These are phyloP conservation scores for Shinisaurus crocodilurus DNA, from an alignment of 2,113 vertebrate species.

Conservation along the genomic window DNA sequence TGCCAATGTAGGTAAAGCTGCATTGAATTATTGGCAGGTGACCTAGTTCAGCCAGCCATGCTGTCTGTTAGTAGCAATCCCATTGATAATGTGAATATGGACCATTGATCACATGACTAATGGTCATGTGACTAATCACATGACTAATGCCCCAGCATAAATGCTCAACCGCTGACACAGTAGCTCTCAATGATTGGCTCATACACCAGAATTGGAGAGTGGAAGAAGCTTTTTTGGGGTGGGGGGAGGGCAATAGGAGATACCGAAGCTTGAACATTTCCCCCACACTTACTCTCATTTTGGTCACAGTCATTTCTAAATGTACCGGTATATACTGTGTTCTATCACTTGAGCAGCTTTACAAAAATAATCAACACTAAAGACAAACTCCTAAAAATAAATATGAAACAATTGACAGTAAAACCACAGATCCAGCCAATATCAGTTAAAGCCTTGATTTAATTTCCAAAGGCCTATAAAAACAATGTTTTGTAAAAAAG, in stretches of 20 bases:
- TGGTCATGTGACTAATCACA: too few relatives aligned
- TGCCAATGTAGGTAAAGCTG: not conserved
- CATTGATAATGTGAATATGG: not conserved
- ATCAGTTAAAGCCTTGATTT: not conserved
- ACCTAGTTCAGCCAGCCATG: not conserved
- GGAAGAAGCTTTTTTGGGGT: not conserved
- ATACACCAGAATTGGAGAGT: not conserved
- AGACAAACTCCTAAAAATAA: not conserved
- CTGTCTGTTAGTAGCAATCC: not conserved
- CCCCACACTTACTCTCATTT: not conserved
- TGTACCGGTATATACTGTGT: not conserved
- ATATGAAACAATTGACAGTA: not conserved
- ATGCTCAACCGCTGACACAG: not conserved
- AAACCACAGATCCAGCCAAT: not conserved
- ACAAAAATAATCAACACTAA: not conserved
- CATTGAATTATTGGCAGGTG: not conserved
- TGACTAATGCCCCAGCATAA: not conserved
- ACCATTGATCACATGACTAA: not conserved
- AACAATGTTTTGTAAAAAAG: not conserved
- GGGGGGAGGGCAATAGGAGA: not conserved
- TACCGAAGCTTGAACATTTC: not conserved
- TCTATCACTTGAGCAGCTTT: not conserved
- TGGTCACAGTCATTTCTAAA: not conserved
- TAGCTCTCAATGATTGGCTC: not conserved
- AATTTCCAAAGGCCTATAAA: not conserved